A percentile compares a stretch with the other conserved stretches of the same genome.
Evolutionary conservation across 2,797 vertebrate genomes (phyloP).

Genomic region (Phataginus tetradactyla): DNA sequence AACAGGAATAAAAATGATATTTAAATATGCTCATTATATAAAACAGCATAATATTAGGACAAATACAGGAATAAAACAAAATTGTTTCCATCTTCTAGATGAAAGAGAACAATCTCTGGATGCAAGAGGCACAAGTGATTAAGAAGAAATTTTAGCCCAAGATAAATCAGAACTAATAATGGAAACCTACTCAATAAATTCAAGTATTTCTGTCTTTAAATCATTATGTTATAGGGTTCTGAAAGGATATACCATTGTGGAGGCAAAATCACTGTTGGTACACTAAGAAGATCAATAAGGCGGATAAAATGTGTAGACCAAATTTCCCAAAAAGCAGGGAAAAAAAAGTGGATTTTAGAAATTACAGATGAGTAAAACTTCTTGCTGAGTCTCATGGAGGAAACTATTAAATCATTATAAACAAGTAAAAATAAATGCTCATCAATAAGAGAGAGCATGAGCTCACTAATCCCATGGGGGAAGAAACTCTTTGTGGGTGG

Average conservation of each 20-base stretch:
- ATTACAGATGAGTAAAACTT: conserved; percentile 15
- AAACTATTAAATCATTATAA: conserved; percentile 28
- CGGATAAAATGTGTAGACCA: neutral
- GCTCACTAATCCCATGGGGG: neutral
- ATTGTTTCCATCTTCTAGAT: neutral
- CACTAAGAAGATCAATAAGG: neutral
- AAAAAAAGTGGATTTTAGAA: neutral
- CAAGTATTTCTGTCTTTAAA: neutral
- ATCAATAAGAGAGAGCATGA: neutral
- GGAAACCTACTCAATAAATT: neutral
- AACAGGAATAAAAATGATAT: conserved; percentile 18
- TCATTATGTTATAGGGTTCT: neutral
- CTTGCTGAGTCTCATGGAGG: neutral
- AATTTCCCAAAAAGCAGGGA: neutral
- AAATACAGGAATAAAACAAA: neutral
- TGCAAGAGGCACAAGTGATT: neutral
- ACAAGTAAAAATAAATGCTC: conserved; percentile 22
- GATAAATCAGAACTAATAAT: neutral
- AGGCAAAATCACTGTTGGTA: neutral
- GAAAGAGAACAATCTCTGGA: conserved; percentile 12
- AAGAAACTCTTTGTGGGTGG: neutral
- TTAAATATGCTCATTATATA: neutral
- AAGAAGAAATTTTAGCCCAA: neutral
- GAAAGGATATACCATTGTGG: neutral
- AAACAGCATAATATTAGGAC: neutral